Evolutionary conservation across 1,140 invertebrate species (phyloP).

Genomic region (Drosophila sechellia): DNA sequence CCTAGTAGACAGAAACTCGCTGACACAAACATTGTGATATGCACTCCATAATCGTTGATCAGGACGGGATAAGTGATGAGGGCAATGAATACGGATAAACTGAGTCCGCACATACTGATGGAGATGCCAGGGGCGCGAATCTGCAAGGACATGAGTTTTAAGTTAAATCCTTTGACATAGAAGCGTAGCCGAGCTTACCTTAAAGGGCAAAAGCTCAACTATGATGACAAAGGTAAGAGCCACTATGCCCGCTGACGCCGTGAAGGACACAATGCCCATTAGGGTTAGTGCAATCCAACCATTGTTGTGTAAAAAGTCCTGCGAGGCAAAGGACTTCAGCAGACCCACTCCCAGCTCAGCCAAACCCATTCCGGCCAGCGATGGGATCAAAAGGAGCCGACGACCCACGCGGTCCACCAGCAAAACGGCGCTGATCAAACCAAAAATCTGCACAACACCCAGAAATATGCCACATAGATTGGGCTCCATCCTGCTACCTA

Average conservation of each 20-base stretch:
- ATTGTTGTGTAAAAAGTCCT: conserved; percentile 31
- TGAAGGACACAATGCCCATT: conserved; percentile 47
- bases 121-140: conserved; percentile 58
- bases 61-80: conserved; percentile 59
- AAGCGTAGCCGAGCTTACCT: conserved; percentile 39
- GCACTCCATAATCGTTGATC: conserved; percentile 45
- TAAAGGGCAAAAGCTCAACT: conserved; percentile 59
- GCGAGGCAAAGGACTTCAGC: conserved; percentile 19
- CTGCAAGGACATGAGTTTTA: conserved; percentile 8
- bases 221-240: conserved; percentile 58
- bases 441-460: conserved; percentile 84
- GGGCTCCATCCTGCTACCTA: conserved; percentile 86
- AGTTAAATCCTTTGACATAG: background rate
- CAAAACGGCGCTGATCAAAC: conserved; percentile 23
- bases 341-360: conserved; percentile 42
- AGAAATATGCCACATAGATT: conserved; percentile 90
- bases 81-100: conserved; percentile 41
- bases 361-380: conserved; percentile 42
- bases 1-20: conserved; percentile 34
- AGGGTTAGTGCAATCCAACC: conserved; percentile 58
- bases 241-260: conserved; percentile 40
- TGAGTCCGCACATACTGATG: conserved; percentile 51
- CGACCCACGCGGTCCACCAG: conserved; percentile 68
- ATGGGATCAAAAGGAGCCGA: conserved; percentile 53
- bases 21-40: conserved; percentile 54